Percentiles rank a stretch among this genome's conserved stretches.
Conservation (phyloP, 2,113 vertebrate species). For the Gyps fulvus region DNA sequence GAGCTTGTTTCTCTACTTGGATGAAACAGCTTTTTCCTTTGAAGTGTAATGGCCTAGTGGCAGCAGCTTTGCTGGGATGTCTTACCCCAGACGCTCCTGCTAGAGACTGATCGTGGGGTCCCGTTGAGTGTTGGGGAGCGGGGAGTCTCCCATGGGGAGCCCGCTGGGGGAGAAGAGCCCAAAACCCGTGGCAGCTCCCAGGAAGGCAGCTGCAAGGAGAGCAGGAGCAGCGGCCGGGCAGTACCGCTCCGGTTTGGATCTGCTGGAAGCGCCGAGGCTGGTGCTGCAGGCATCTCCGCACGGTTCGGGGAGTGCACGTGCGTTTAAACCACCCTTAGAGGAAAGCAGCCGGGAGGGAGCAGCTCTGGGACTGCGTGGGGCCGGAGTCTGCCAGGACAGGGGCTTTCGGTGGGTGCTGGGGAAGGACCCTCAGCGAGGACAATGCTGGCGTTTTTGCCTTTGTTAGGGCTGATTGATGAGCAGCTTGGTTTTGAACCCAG, state of each 20-base stretch:
- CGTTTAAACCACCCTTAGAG: not conserved
- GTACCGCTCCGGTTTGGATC: not conserved
- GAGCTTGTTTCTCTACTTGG: not conserved
- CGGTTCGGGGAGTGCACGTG: fast-evolving
- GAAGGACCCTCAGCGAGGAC: not conserved
- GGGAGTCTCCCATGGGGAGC: no score
- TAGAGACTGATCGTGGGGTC: not conserved
- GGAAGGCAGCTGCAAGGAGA: not conserved
- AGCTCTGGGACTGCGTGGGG: not conserved
- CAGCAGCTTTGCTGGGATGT: not conserved
- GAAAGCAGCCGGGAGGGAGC: not conserved
- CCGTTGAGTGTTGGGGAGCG: fast-evolving
- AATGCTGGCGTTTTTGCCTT: not conserved
- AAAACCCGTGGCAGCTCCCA: fast-evolving
- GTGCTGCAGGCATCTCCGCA: not conserved
- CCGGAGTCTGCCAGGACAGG: not conserved
- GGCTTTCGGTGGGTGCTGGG: not conserved
- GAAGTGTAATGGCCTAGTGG: not conserved
- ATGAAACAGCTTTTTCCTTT: not conserved
- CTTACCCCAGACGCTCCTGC: not conserved
- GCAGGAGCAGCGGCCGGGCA: not conserved
- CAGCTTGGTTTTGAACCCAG: not conserved
- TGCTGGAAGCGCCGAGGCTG: not conserved
- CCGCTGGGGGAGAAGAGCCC: not conserved
- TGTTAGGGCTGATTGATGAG: not conserved